These are phyloP conservation scores for Chlamydotis undulata DNA, from an alignment of 2,113 vertebrate genomes.

Conservation along the genomic window DNA sequence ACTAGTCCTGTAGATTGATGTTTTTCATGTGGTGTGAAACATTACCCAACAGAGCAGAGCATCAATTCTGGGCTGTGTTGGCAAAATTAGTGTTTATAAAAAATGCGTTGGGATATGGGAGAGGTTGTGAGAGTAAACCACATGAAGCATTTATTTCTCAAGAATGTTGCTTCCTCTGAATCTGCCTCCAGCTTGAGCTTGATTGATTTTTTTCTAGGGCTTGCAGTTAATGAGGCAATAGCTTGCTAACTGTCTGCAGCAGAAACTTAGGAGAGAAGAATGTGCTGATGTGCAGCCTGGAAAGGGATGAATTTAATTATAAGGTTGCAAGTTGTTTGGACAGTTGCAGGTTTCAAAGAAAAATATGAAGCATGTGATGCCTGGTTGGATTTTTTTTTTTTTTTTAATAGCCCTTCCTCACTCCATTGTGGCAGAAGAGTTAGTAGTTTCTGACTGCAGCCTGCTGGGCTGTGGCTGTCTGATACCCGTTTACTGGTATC, in stretches of 20 bases:
- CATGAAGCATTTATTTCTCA: not conserved
- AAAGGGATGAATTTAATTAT: not conserved
- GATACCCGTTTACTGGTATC: not conserved
- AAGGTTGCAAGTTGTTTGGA: not conserved
- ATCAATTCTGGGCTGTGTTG: not conserved
- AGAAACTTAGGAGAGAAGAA: not conserved
- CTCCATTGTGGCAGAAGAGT: not conserved
- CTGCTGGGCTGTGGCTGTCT: not conserved
- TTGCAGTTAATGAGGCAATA: not conserved
- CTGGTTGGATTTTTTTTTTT: not conserved
- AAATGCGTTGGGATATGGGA: not conserved
- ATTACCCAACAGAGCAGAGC: not conserved
- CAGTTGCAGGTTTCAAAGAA: not conserved
- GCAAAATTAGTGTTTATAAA: not conserved
- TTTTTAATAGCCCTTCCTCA: not conserved
- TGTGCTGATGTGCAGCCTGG: not conserved
- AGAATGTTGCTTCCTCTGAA: not conserved
- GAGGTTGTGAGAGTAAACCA: not conserved
- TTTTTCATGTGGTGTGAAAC: not conserved
- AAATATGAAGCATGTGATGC: not conserved
- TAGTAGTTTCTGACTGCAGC: fast-evolving
- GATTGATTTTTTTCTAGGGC: not conserved
- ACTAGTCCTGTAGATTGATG: not conserved
- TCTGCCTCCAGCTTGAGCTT: not conserved
- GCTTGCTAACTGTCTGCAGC: not conserved